These are phyloP conservation scores for Apoderus coryli DNA, from an alignment of 2,888 invertebrate species.

Conservation along the genomic window DNA sequence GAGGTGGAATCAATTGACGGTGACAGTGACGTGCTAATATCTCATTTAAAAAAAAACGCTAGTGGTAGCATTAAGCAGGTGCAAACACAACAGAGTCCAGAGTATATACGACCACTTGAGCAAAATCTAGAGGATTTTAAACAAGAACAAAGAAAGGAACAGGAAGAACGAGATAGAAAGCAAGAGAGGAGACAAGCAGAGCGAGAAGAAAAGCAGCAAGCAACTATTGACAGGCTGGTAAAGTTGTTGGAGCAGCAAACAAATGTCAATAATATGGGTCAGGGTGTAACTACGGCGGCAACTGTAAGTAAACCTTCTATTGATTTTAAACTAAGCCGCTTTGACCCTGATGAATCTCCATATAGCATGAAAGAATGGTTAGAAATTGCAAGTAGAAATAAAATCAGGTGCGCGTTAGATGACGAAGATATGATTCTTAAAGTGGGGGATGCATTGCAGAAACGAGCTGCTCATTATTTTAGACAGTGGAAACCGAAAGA, in stretches of 20 bases:
- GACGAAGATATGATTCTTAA: slow-evolving; percentile 7
- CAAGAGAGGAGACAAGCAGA: slow-evolving; percentile 5
- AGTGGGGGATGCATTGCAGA: slow-evolving; percentile 6
- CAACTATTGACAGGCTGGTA: slow-evolving; percentile 9
- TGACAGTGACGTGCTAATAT: too few relatives aligned
- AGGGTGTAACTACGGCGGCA: slow-evolving; percentile 2
- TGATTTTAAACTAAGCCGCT: too few relatives aligned
- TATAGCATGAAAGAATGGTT: too few relatives aligned
- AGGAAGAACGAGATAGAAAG: slow-evolving; percentile 4
- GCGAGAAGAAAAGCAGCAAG: slow-evolving; percentile 6
- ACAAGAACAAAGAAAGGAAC: slow-evolving; percentile 6
- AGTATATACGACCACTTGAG: not conserved
- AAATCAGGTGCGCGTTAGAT: slow-evolving; percentile 6
- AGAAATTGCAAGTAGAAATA: slow-evolving; percentile 9
- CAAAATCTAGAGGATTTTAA: slow-evolving; percentile 6
- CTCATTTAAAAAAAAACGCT: too few relatives aligned
- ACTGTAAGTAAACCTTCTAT: too few relatives aligned
- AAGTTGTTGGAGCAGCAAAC: slow-evolving; percentile 8
- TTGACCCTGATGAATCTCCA: too few relatives aligned
- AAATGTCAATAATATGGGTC: slow-evolving; percentile 4
- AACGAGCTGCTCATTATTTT: slow-evolving; percentile 8
- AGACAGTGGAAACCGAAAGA: slow-evolving; percentile 8
- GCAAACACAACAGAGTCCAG: not conserved
- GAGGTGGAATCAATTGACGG: too few relatives aligned
- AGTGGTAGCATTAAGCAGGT: too few relatives aligned